Evolutionary conservation across 2,888 invertebrate species (phyloP).

Genomic region (Tinea semifulvella): DNA sequence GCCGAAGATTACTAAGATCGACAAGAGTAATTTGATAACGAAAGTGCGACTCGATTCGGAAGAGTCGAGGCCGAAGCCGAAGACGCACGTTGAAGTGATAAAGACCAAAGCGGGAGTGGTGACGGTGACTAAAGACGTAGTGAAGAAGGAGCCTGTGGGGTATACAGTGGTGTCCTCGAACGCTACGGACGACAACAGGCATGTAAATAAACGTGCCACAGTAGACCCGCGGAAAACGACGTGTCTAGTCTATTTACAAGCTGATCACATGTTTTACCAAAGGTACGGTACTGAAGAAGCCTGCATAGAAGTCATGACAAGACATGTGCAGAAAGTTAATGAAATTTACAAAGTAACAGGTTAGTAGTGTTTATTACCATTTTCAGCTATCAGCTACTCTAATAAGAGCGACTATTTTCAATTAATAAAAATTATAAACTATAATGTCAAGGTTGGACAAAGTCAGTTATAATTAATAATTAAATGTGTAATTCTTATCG

Average conservation of each 20-base stretch:
- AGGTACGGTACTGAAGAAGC: conserved; percentile 94
- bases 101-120: conserved; percentile 73
- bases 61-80: conserved; percentile 70
- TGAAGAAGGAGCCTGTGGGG: conserved; percentile 66
- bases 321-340: conserved; percentile 94
- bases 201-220: conserved; percentile 73
- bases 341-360: conserved; percentile 87
- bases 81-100: conserved; percentile 73
- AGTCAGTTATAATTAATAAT: too few species aligned
- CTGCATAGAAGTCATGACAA: conserved; percentile 93
- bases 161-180: conserved; percentile 51
- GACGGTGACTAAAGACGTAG: conserved; percentile 70
- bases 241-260: conserved; percentile 94
- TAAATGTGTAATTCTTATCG: too few species aligned
- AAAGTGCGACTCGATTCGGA: conserved; percentile 61
- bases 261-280: conserved; percentile 95
- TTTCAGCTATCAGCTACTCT: too few species aligned
- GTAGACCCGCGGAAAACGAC: conserved; percentile 90
- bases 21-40: conserved; percentile 61
- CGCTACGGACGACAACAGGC: conserved; percentile 63
- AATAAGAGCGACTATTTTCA: too few species aligned
- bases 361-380: conserved; percentile 48
- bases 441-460: too few species aligned
- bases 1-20: conserved; percentile 56
- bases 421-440: too few species aligned